Evolutionary conservation across 1,140 invertebrate species (phyloP), one percentile per base, ranked within the genome.

Genomic region (Pseudomyrmex dendroicus): DNA sequence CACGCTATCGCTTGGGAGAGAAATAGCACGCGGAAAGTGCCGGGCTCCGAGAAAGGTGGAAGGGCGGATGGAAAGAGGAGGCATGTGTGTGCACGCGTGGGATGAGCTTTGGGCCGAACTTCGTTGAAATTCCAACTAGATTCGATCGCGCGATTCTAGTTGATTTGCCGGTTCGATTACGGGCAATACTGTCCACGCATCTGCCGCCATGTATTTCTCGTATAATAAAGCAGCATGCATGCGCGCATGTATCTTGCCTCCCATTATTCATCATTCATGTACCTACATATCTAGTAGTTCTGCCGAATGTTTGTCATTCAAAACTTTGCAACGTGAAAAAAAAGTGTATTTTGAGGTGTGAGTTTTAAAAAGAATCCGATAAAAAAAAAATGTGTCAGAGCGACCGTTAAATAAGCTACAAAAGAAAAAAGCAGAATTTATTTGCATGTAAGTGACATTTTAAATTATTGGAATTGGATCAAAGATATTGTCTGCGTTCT

Each of bases 1-100:
- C 88, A 89, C 86, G 88, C 87, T 88, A 89, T 72, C 64, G 5
- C 35, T 70, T 64, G 86, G 87, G 73, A 83, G 86, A 89, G 87
- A 78, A 88, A 89, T 85, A 85, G 83, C 73, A 61, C 64, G 35
- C 57, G 61, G 80, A 84, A 46, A 59, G 35, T 35, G 35, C 35
- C 35, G 35, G 35, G 35, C 62, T 61, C 17, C 52, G 52, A 56
- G 57, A 25, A 62, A 52, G 57, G 80, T 20, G 20, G 70, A 52
- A 61, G 57, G 46, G 56, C 73, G 61, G 9, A 4, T 22, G 57
- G 7, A 59, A 9, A 22, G 46, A 52, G 50, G 25, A 82, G 35
- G 48, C 73, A 35, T 66, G 61, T 25, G 50, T 44, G 50, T 15
- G 13, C 13, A 59, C 54, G 59, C 52, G 2, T 10, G 66, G 44